Base-by-base conservation (phyloP, 2,888 invertebrate species). In the Oegoconia quadripuncta region DNA sequence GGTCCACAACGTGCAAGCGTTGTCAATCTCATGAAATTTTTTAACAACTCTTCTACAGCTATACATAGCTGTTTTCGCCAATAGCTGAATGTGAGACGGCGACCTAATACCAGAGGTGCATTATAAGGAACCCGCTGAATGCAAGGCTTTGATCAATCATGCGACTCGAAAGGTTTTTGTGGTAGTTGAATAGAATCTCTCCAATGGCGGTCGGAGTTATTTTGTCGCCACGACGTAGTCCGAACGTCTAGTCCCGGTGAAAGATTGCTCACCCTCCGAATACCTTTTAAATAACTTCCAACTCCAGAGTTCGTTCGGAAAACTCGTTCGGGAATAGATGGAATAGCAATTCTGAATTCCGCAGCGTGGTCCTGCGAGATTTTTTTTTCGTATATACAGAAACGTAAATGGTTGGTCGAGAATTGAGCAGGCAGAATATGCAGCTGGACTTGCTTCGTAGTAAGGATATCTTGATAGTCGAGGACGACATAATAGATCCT, bases 71-170 rank as follows among this genome's bases (percentile, higher is more conserved):
- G n/a, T n/a, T n/a, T n/a, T n/a, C n/a, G n/a, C n/a, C n/a, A n/a
- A n/a, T n/a, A n/a, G n/a, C n/a, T n/a, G n/a, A n/a, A n/a, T n/a
- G n/a, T n/a, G n/a, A n/a, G n/a, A n/a, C n/a, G n/a, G n/a, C n/a
- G n/a, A n/a, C n/a, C n/a, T n/a, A n/a, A n/a, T n/a, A n/a, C n/a
- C n/a, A 51, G 51, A 53, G 54, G 59, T 76, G 75, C 74, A 74
- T 76, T 79, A 74, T 69, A 63, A 74, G 71, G 64, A 64, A 68
- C 55, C 59, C 59, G 61, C 52, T 63, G 63, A 74, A 68, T 65
- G 70, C 64, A 63, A 62, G 65, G 70, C 81, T 83, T 84, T 84
- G 84, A 84, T 83, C 83, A 81, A 83, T 83, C 82, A 82, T 74
- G 77, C 76, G 71, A 70, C 58, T 68, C 64, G 60, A 78, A 79